Base-by-base conservation (phyloP, 2,113 vertebrate species). In the Pholis gunnellus region DNA sequence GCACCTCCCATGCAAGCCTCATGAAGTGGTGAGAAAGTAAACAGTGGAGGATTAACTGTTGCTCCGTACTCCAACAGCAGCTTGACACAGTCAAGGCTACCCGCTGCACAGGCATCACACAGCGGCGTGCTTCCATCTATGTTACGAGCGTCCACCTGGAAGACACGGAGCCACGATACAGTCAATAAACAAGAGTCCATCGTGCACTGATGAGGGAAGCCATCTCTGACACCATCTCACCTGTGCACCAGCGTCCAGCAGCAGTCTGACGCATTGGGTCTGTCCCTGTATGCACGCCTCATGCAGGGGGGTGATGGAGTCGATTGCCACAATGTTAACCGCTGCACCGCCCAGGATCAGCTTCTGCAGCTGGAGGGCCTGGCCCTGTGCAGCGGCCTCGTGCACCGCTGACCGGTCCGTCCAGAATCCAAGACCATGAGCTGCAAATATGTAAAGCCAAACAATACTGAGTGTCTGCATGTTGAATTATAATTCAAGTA, bases 1-100 rank as follows among this genome's bases (percentile, higher is more conserved):
- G 1, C 79, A 99, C 98, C 98, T 1, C 95, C 97, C 96, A 99
- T 97, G 93, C 98, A 99, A 78, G 98, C 98, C 83, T 99, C 98
- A 0, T 99, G 97, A 57, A 99, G 96, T 0, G 97, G 98, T 0
- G 97, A 98, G 0, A 97, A 97, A 0, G 97, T 98, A 89, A 94
- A 95, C 0, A 99, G 93, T 0, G 96, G 96, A 0, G 97, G 97
- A 85, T 99, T 99, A 27, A 98, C 97, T 60, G 96, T 96, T 1
- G 97, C 98, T 0, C 98, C 98, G 0, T 97, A 93, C 9, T 96
- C 95, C 63, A 99, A 93, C 87, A 99, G 91, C 50, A 99, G 92
- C 60, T 92, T 94, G 11, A 97, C 97, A 38, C 97, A 98, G n/a
- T 98, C 97, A 0, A 97, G 59, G 92, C 96, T 99, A 0, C 98